Evolutionary conservation across 2,888 invertebrate genomes (phyloP).

Genomic region (Tiliacea citrago): DNA sequence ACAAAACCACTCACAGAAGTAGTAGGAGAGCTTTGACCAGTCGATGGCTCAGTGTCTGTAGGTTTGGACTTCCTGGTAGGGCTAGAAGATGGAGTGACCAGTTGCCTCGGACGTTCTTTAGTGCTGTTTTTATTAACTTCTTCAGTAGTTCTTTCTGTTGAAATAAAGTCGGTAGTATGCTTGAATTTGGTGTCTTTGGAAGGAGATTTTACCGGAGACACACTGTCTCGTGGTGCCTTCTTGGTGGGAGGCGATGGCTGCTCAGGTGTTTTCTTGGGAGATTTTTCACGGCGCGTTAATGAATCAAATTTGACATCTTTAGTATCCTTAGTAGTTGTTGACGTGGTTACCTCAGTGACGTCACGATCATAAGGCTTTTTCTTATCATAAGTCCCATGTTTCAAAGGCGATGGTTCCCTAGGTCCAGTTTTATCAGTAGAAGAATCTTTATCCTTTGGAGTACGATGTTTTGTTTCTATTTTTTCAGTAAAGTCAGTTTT

Average conservation of each 20-base stretch:
- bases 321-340: conserved; percentile 56
- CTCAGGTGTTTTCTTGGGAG: conserved; percentile 58
- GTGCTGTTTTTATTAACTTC: conserved; percentile 74
- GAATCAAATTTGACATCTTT: conserved; percentile 69
- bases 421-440: conserved; percentile 43
- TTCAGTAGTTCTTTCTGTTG: conserved; percentile 78
- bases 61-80: conserved; percentile 85
- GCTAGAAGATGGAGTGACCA: conserved; percentile 88
- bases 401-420: conserved; percentile 69
- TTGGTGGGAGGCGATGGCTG: conserved; percentile 68
- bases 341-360: conserved; percentile 31
- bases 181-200: conserved; percentile 75
- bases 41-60: conserved; percentile 81
- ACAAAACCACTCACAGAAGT: conserved; percentile 90
- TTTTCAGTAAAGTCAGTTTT: conserved; percentile 55
- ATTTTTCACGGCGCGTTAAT: conserved; percentile 66
- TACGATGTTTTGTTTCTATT: conserved; percentile 33
- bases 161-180: conserved; percentile 79
- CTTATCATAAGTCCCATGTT: conserved; percentile 73
- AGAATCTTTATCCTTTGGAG: conserved; percentile 39
- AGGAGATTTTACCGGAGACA: conserved; percentile 76
- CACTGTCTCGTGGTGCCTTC: conserved; percentile 71
- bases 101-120: conserved; percentile 81
- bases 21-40: conserved; percentile 89
- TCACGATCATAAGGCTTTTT: conserved; percentile 65